A percentile compares a stretch with the other conserved stretches of the same genome.
These are phyloP conservation scores for Phortica variegata DNA, from an alignment of 1,140 invertebrate species.

Conservation along the genomic window DNA sequence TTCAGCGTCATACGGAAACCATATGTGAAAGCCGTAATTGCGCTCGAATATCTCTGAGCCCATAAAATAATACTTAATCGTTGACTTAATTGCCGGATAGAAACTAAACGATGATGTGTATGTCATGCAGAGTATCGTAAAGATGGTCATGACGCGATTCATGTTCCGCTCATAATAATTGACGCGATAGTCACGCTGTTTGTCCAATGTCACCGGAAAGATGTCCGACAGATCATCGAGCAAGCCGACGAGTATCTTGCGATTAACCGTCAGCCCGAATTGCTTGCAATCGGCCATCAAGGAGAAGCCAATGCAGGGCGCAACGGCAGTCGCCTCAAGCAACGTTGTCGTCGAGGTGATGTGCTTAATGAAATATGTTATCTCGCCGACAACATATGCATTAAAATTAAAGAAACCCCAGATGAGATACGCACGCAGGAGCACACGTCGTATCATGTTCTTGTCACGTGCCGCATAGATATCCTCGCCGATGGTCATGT, in stretches of 20 bases:
- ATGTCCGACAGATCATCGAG: slow-evolving; percentile 33
- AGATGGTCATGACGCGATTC: slow-evolving; percentile 36
- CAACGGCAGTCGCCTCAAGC: slow-evolving; percentile 39
- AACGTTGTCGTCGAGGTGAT: slow-evolving; percentile 38
- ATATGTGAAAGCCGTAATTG: slow-evolving; percentile 38
- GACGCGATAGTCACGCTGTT: slow-evolving; percentile 27
- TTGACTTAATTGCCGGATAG: slow-evolving; percentile 40
- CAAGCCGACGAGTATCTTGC: slow-evolving; percentile 15
- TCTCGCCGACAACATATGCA: slow-evolving; percentile 38
- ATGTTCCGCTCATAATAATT: slow-evolving; percentile 32
- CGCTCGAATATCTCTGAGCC: slow-evolving; percentile 40
- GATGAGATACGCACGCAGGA: slow-evolving; percentile 29
- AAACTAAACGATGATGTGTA: slow-evolving; percentile 45
- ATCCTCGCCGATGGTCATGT: slow-evolving; percentile 47
- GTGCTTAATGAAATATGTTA: slow-evolving; percentile 41
- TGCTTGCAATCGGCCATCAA: slow-evolving; percentile 49
- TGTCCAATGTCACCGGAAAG: slow-evolving; percentile 21
- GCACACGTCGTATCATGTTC: slow-evolving; percentile 25
- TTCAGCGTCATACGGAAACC: slow-evolving; percentile 36
- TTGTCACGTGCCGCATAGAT: slow-evolving; percentile 34
- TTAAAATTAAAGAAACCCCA: slow-evolving; percentile 41
- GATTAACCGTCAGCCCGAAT: slow-evolving; percentile 35
- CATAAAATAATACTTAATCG: slow-evolving; percentile 37
- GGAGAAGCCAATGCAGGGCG: slow-evolving; percentile 41
- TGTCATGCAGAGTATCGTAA: slow-evolving; percentile 40